Conservation (phyloP, 2,888 invertebrate genomes). For the Cynaeus angustus region DNA sequence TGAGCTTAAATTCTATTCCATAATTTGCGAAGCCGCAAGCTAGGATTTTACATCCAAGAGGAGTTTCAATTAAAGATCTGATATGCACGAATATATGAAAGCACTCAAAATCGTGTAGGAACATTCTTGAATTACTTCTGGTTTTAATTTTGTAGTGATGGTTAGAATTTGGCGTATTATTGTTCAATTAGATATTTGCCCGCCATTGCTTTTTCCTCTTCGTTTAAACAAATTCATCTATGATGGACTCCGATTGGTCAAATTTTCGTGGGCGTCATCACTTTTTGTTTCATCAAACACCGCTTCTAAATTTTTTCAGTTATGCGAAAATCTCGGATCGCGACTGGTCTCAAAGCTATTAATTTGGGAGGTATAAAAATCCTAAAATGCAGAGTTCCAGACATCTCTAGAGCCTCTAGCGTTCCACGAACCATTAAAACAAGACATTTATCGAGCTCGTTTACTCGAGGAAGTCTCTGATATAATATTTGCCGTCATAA, state of each 20-base stretch:
- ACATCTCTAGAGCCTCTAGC: constrained; percentile 2
- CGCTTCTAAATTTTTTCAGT: not conserved
- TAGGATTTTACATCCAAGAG: too few species aligned
- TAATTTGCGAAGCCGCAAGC: too few species aligned
- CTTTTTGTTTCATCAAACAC: not conserved
- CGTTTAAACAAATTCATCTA: not conserved
- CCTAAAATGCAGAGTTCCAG: not conserved
- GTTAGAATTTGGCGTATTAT: too few species aligned
- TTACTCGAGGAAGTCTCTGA: constrained; percentile 28
- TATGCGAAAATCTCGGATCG: not conserved
- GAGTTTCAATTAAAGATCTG: too few species aligned
- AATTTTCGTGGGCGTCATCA: constrained; percentile 1
- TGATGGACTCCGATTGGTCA: not conserved
- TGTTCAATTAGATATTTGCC: too few species aligned
- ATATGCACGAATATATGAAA: too few species aligned
- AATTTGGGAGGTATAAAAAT: not conserved
- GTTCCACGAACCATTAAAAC: constrained; percentile 4
- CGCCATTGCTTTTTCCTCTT: not conserved
- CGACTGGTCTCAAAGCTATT: not conserved
- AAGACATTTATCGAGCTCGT: constrained; percentile 12
- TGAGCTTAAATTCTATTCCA: too few species aligned
- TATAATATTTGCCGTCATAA: constrained; percentile 37
- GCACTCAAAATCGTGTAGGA: too few species aligned
- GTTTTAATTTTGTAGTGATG: too few species aligned
- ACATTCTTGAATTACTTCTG: too few species aligned